Evolutionary conservation across 2,113 vertebrate species (phyloP).

Genomic region (Poeciliopsis occidentalis): DNA sequence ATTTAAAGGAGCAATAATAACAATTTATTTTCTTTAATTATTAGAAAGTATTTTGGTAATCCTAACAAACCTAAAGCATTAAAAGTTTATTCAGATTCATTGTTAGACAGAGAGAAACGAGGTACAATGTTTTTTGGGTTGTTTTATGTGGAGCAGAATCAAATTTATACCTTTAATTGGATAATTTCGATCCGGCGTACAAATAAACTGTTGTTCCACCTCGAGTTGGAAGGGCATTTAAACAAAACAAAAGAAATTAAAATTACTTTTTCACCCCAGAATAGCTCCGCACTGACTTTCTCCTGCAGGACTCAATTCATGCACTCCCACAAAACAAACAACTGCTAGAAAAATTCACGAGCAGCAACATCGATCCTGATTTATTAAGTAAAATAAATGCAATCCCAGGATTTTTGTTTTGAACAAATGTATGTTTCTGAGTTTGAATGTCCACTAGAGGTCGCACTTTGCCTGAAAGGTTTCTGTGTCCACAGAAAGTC

Average conservation of each 20-base stretch:
- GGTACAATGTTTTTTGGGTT: too few relatives aligned
- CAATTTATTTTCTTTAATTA: too few relatives aligned
- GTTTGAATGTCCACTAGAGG: conserved; percentile 55
- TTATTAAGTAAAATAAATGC: background rate
- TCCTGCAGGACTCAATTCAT: background rate
- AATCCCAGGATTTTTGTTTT: background rate
- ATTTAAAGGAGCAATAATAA: too few relatives aligned
- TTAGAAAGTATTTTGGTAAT: background rate
- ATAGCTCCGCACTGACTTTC: background rate
- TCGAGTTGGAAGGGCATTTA: background rate
- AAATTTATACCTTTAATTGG: background rate
- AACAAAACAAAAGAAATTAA: background rate
- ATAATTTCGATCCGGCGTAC: background rate
- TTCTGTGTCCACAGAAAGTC: background rate
- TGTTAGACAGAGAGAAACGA: too few relatives aligned
- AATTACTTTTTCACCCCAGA: background rate
- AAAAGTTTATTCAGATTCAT: background rate
- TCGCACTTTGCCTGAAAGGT: conserved; percentile 27
- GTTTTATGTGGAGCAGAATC: background rate
- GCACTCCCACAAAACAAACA: conserved; percentile 28
- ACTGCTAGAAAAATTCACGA: background rate
- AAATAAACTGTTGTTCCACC: background rate
- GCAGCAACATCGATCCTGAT: background rate
- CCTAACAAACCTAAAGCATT: too few relatives aligned
- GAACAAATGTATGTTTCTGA: background rate